Conservation (phyloP, 2,113 vertebrate genomes). For the Thymallus thymallus region DNA sequence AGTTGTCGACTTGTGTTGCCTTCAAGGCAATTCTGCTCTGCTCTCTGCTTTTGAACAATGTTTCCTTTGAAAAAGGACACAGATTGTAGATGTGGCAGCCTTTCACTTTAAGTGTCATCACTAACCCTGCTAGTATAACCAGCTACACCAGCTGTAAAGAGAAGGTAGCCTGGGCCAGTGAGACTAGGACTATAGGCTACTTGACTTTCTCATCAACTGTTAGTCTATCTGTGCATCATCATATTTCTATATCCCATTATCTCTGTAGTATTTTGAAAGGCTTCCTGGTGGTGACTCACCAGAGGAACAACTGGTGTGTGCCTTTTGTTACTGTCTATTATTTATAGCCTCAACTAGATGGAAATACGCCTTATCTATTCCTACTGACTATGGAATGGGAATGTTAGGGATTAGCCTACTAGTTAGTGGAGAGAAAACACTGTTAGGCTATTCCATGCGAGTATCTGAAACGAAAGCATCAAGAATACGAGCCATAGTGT, state of each 20-base stretch:
- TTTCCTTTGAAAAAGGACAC: no score
- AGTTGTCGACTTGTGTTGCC: background rate
- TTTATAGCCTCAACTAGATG: slow-evolving; percentile 62
- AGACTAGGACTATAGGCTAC: no score
- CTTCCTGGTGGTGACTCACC: slow-evolving; percentile 71
- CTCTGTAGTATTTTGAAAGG: slow-evolving; percentile 64
- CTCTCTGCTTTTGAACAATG: slow-evolving; percentile 22
- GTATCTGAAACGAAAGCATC: slow-evolving; percentile 47
- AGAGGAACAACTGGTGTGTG: slow-evolving; percentile 45
- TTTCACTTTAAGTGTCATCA: no score
- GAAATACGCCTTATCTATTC: slow-evolving; percentile 35
- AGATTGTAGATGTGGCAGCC: no score
- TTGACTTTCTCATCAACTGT: slow-evolving; percentile 36
- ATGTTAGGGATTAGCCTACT: slow-evolving; percentile 28
- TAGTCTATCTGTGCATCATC: slow-evolving; percentile 63
- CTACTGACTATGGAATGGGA: slow-evolving; percentile 34
- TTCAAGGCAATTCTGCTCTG: slow-evolving; percentile 10
- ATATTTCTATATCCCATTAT: slow-evolving; percentile 72
- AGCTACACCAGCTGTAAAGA: no score
- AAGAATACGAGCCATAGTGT: slow-evolving; percentile 64
- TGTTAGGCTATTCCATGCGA: background rate
- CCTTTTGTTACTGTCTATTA: slow-evolving; percentile 62
- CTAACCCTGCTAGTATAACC: no score
- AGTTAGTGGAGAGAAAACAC: background rate
- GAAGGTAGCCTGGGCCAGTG: no score